Evolutionary conservation across 1,140 invertebrate species (phyloP).

Genomic region (Papilio helenus): DNA sequence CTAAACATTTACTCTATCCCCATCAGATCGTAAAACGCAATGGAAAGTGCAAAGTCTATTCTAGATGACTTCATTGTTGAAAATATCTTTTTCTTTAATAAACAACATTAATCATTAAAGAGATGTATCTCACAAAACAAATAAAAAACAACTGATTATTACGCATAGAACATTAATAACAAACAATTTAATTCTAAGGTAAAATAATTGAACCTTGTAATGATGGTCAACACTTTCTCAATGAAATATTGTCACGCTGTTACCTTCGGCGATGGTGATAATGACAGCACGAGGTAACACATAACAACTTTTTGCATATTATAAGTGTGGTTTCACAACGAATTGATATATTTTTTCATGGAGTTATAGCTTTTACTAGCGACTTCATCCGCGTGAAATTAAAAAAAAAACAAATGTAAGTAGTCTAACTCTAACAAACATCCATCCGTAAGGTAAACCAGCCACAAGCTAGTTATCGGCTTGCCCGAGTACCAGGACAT

Average conservation of each 20-base stretch:
- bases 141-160: slow-evolving; percentile 17
- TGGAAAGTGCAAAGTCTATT: not conserved
- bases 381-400: no score
- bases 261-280: not conserved
- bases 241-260: slow-evolving; percentile 29
- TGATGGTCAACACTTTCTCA: slow-evolving; percentile 32
- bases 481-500: no score
- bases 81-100: not conserved
- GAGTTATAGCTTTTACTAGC: no score
- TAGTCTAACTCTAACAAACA: no score
- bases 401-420: no score
- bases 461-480: no score
- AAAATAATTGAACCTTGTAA: slow-evolving; percentile 32
- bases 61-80: not conserved
- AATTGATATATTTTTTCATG: no score
- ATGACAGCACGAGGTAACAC: not conserved
- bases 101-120: not conserved
- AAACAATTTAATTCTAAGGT: not conserved
- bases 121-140: not conserved
- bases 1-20: no score
- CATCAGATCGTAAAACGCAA: no score
- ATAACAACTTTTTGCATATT: no score
- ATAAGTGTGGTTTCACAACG: no score
- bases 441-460: no score
- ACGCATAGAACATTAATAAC: slow-evolving; percentile 13